These are phyloP conservation scores for Cheirogaleus major DNA, from an alignment of 2,797 vertebrate genomes.

Conservation along the genomic window DNA sequence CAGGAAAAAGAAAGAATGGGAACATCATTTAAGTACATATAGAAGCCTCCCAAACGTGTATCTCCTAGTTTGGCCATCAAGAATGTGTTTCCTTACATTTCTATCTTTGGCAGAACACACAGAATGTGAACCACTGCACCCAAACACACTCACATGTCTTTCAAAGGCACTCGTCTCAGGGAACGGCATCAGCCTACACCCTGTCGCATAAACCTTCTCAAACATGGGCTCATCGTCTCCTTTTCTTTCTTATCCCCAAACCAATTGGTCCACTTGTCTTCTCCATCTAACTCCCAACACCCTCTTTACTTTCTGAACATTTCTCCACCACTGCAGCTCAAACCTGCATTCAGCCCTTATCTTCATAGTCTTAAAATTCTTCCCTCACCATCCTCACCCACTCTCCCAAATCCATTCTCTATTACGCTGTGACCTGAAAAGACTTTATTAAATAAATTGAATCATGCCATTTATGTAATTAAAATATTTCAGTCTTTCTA, in stretches of 20 bases:
- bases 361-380: background rate
- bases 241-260: background rate
- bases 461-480: background rate
- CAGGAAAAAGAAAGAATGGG: background rate
- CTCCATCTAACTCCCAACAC: rapidly evolving
- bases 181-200: too few relatives aligned
- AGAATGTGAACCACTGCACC: too few relatives aligned
- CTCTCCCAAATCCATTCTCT: background rate
- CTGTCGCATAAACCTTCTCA: background rate
- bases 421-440: background rate
- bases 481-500: background rate
- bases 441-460: background rate
- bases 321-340: background rate
- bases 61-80: background rate
- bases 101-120: background rate
- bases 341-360: background rate
- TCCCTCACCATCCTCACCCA: background rate
- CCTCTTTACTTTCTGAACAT: rapidly evolving
- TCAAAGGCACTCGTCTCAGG: too few relatives aligned
- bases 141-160: background rate
- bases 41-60: background rate
- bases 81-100: background rate
- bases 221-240: rapidly evolving
- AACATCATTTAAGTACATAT: background rate
- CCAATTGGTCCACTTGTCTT: rapidly evolving